Base-by-base conservation (phyloP, 1,140 invertebrate species). In the Drosophila hydei region DNA sequence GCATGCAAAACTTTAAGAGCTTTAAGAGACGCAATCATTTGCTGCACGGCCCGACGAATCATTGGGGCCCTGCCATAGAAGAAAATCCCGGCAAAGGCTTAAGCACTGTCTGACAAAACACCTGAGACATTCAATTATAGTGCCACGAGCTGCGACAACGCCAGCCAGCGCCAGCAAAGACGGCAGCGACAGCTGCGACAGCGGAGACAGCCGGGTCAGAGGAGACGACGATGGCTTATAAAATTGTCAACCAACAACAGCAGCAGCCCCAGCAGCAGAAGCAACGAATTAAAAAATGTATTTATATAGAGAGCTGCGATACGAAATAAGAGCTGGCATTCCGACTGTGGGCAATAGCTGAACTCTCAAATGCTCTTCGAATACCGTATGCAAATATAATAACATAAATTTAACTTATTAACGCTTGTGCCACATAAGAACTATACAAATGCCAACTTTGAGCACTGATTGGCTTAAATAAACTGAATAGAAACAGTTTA, bases 81-180 rank as follows among this genome's bases (percentile, higher is more conserved):
- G 70, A 88, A 84, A 79, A 89, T 87, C 81, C 85, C 56, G 63
- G 75, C 70, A 91, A 91, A 91, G 89, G 89, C 89, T 91, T 91
- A 91, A 91, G 73, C 77, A 83, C 76, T 88, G 89, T 85, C 89
- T 91, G 79, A 91, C 89, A 88, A 90, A 87, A 91, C 89, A 91
- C 89, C 89, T 91, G 89, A 91, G 89, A 91, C 89, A 89, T 90
- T 91, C 89, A 91, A 90, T 90, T 91, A 90, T 89, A 87, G 65
- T 62, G 75, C 69, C 73, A 78, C 80, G 77, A 64, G 79, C 76
- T 59, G 59, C 51, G 38, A 25, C 21, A 69, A 54, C 68, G 52
- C 8, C 4, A 30, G 16, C 47, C 47, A 33, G 55, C 40, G 36
- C 25, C 56, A 42, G 54, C 33, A 27, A 18, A 62, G 40, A 25